phyloP scores from a whole-genome alignment of 2,113 vertebrate species.

The Lagopus muta region DNA sequence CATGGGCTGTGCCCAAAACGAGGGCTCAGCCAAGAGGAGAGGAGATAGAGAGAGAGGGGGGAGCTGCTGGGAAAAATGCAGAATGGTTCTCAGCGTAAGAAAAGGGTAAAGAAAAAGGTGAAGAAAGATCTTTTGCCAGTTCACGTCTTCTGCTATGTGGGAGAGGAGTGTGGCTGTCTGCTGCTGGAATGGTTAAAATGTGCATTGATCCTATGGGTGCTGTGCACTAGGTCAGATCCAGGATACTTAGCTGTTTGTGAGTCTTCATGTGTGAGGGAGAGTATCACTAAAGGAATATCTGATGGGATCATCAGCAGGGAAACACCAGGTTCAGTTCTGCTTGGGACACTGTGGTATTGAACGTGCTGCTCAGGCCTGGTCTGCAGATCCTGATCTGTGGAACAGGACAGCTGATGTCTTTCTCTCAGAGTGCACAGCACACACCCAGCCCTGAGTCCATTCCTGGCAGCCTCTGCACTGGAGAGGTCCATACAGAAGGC shows the following conservation, averaged over 20 bases:
- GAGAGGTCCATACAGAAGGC: not conserved
- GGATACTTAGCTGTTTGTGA: not conserved
- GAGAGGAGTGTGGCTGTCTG: not conserved
- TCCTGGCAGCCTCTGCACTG: not conserved
- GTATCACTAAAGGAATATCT: not conserved
- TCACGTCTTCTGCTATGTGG: not conserved
- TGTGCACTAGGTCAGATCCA: not conserved
- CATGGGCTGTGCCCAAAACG: not conserved
- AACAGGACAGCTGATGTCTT: not conserved
- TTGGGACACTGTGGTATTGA: not conserved
- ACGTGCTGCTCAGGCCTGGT: not conserved
- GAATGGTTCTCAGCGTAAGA: not conserved
- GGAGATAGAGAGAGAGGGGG: not conserved
- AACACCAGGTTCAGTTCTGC: not conserved
- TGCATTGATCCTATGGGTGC: not conserved
- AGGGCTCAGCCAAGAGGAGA: not conserved
- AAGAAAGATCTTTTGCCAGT: slow-evolving; percentile 11
- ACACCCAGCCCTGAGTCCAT: not conserved
- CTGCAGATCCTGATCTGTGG: not conserved
- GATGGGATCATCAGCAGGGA: not conserved
- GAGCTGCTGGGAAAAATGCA: not conserved
- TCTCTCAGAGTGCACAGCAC: not conserved
- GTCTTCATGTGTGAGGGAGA: not conserved
- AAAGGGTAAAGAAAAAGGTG: slow-evolving; percentile 8
- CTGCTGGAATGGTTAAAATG: not conserved